Base-by-base conservation (phyloP, 2,888 invertebrate species). In the Stomorhina lunata region DNA sequence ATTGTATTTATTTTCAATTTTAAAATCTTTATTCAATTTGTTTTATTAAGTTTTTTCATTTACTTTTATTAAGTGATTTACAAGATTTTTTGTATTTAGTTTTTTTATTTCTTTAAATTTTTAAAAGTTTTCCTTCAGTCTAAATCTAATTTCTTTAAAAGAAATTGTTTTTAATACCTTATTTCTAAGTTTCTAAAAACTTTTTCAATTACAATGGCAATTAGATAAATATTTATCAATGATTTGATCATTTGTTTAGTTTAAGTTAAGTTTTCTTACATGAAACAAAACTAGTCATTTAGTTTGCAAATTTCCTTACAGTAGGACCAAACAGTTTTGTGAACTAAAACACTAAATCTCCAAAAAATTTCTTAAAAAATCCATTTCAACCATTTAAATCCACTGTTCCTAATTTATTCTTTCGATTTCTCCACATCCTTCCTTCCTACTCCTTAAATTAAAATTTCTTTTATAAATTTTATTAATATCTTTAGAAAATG, bases 201-300 rank as follows among this genome's bases (percentile, higher is more conserved):
- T 73, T 73, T 73, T 73, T 73, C 73, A 63, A 73, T 73, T 73
- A 63, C 29, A 17, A 29, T 40, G 48, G 43, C 73, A 73, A 73
- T 73, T 73, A 73, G 32, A 53, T 22, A 73, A 73, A 73, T 73
- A 73, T 73, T 73, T 73, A 63, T 53, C 63, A 63, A 50, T 50
- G 63, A 73, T 73, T 53, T 65, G 53, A 73, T 73, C 53, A 63
- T 29, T 63, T 61, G 17, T 40, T 65, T 66, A 37, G 25, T 50
- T 50, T 10, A 25, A 50, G 25, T 40, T 40, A n/a, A 61, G 61
- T 61, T 61, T 27, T 53, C 27, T 7, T 7, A 27, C 53, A 27
- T 53, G 7, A 27, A 5, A 5, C 53, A 53, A 53, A 53, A 53
- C 7, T 27, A n/a, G n/a, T n/a, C n/a, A n/a, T 53, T 15, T 15